A percentile compares a stretch with the other conserved stretches of the same genome.
These are phyloP conservation scores for Danio choprae DNA, from an alignment of 2,797 vertebrate genomes.

Conservation along the genomic window DNA sequence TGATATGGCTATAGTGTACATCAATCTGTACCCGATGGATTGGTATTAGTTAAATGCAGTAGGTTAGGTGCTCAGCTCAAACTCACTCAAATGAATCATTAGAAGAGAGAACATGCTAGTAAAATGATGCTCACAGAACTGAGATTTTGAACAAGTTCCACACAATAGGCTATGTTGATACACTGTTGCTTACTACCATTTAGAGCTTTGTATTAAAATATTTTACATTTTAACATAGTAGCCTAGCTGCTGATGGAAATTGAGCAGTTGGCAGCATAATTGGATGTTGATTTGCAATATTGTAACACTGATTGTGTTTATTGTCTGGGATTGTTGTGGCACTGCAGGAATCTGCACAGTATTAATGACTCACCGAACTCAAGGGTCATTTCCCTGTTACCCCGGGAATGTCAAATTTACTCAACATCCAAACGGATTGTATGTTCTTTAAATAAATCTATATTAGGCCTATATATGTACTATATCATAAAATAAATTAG, in stretches of 20 bases:
- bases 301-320: conserved; percentile 48
- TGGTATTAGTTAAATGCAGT: too few species aligned
- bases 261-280: not conserved
- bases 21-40: too few species aligned
- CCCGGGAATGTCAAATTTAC: not conserved
- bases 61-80: too few species aligned
- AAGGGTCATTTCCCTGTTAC: not conserved
- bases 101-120: not conserved
- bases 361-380: conserved; percentile 24
- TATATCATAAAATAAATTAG: not conserved
- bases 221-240: not conserved
- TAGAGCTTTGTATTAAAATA: not conserved
- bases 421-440: not conserved
- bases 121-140: not conserved
- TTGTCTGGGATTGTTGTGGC: conserved; percentile 39
- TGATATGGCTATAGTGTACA: too few species aligned
- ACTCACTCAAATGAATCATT: not conserved
- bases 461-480: not conserved
- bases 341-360: conserved; percentile 14
- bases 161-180: not conserved
- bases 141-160: not conserved
- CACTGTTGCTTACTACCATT: not conserved
- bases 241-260: not conserved
- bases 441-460: not conserved
- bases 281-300: conserved; percentile 35